Percentiles rank a stretch among this genome's conserved stretches.
These are phyloP conservation scores for Hippasteria phrygiana DNA, from an alignment of 53 echinoderm and acorn worm species.

Conservation along the genomic window DNA sequence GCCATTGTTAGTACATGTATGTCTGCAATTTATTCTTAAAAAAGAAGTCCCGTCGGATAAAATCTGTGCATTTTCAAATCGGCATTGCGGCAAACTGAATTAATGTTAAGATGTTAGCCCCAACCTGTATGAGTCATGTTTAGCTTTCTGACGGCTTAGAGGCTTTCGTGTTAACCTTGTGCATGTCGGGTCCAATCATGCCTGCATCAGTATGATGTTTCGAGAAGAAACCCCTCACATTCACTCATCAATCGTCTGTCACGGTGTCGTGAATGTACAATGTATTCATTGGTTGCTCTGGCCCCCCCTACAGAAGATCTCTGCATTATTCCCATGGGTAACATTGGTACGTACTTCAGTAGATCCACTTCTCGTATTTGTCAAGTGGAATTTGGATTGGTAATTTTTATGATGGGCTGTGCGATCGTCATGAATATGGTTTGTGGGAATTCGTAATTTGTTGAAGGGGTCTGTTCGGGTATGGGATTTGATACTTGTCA, in stretches of 20 bases:
- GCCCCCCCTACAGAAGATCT: too few species aligned
- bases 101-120: background rate
- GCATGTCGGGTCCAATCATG: slow-evolving; percentile 1
- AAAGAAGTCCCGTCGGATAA: background rate
- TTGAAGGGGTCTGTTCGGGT: too few species aligned
- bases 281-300: too few species aligned
- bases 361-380: too few species aligned
- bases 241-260: background rate
- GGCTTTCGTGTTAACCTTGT: background rate
- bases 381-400: background rate
- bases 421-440: background rate
- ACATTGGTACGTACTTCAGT: background rate
- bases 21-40: background rate
- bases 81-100: background rate
- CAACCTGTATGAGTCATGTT: too few species aligned
- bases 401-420: background rate
- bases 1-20: too few species aligned
- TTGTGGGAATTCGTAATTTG: too few species aligned
- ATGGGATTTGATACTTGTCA: too few species aligned
- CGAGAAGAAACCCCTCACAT: background rate
- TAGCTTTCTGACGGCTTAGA: too few species aligned
- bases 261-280: background rate
- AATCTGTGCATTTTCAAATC: background rate
- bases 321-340: background rate
- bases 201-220: too few species aligned